Evolutionary conservation across 2,113 vertebrate species (phyloP).

Genomic region (Coptodon bakossiorum): DNA sequence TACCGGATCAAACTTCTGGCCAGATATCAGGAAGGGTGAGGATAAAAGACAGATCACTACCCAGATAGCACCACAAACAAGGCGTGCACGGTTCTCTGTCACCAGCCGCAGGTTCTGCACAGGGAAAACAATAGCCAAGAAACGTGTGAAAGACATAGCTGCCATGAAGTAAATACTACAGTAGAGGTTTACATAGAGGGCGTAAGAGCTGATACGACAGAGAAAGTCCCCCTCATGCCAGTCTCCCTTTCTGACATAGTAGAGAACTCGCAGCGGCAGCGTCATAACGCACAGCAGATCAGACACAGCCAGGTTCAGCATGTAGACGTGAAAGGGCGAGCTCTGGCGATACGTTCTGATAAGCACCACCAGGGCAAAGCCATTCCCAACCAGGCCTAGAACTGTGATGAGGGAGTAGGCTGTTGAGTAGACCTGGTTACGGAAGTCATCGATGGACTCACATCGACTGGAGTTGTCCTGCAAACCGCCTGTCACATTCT

Average conservation of each 20-base stretch:
- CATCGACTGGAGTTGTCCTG: conserved; percentile 1
- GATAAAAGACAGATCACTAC: conserved; percentile 80
- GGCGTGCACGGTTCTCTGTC: conserved; percentile 75
- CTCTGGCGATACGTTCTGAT: conserved; percentile 75
- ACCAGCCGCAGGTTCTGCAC: conserved; percentile 81
- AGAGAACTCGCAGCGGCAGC: conserved; percentile 84
- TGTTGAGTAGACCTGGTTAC: conserved; percentile 87
- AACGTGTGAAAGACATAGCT: conserved; percentile 92
- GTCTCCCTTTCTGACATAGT: conserved; percentile 82
- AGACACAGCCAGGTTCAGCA: conserved; percentile 88
- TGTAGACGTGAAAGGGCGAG: conserved; percentile 87
- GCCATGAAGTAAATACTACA: conserved; percentile 96
- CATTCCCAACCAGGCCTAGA: conserved; percentile 82
- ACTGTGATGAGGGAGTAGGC: conserved; percentile 86
- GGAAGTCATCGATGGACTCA: conserved; percentile 82
- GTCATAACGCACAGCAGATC: conserved; percentile 90
- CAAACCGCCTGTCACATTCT: not conserved
- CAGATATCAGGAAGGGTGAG: conserved; percentile 78
- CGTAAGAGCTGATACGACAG: conserved; percentile 84
- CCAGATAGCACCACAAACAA: conserved; percentile 80
- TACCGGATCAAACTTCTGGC: conserved; percentile 36
- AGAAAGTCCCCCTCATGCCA: conserved; percentile 86
- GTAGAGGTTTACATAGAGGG: conserved; percentile 93
- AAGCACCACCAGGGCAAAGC: conserved; percentile 82
- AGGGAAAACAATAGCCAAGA: conserved; percentile 90